Evolutionary conservation across 2,888 invertebrate species (phyloP), one percentile per base, ranked within the genome.

Genomic region (Tenthredo scrophulariae): DNA sequence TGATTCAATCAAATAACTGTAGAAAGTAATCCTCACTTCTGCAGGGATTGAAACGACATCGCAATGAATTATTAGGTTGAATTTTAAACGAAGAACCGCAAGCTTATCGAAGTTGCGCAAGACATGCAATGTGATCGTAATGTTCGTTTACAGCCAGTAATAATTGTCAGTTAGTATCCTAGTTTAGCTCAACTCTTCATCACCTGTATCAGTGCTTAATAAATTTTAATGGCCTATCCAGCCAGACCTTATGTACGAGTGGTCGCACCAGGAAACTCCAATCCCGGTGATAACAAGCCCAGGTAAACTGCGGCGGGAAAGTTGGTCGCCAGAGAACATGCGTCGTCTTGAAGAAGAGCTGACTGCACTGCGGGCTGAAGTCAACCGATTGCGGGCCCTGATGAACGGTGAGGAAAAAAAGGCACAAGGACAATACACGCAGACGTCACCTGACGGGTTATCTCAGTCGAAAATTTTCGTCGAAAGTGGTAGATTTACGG

Each of bases 201-300:
- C 7, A 33, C 33, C 15, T 18, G 13, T 4, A 29, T 10, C n/a
- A 15, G 29, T 26, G 13, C 13, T 33, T 77, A 33, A 77, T 50
- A 77, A 62, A 22, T 6, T 58, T 50, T 2, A 18, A 22, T 77
- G n/a, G 29, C 87, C 82, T 88, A 94, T 95, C 50, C 94, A 98
- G 98, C 97, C 97, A 86, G 97, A 97, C 93, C 95, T 97, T 91
- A 97, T 98, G 97, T 98, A 98, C 94, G 97, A 96, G 92, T 98
- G 98, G 98, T 95, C 97, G 37, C 97, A 97, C 92, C 96, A 97
- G 87, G 97, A 97, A 93, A 94, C 95, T 77, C 95, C 96, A 84
- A 95, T 96, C 87, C 96, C 97, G 54, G 94, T 95, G 85, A 43
- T 79, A 88, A 92, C 92, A 18, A 96, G 97, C 26, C 97, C 97